Conservation (phyloP, 1,140 invertebrate species). For the Steinernema feltiae region DNA sequence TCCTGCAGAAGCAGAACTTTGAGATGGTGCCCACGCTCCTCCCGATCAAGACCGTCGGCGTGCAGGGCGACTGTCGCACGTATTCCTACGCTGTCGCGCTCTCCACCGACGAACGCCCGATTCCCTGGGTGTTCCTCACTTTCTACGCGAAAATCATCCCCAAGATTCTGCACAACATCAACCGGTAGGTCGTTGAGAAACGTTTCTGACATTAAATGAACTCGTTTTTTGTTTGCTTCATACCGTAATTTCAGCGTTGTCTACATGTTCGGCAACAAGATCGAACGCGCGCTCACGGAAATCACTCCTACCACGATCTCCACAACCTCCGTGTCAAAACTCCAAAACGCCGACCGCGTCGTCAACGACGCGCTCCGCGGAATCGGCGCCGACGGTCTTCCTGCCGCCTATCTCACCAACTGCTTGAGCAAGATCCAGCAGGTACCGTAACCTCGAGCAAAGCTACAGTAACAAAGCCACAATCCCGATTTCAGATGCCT, state of each 20-base stretch:
- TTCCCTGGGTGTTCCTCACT: constrained; percentile 81
- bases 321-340: constrained; percentile 74
- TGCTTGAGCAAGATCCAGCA: constrained; percentile 75
- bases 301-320: constrained; percentile 89
- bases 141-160: constrained; percentile 83
- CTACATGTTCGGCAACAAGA: constrained; percentile 80
- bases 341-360: constrained; percentile 69
- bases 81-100: constrained; percentile 95
- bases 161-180: constrained; percentile 86
- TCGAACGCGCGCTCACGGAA: constrained; percentile 80
- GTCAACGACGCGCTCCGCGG: constrained; percentile 46
- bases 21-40: constrained; percentile 71
- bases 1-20: constrained; percentile 19
- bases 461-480: constrained; percentile 1
- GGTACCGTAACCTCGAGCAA: constrained; percentile 61
- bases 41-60: constrained; percentile 90
- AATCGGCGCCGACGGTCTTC: constrained; percentile 28
- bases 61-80: constrained; percentile 75
- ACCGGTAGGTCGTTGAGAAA: constrained; percentile 63
- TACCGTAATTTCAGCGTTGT: constrained; percentile 60
- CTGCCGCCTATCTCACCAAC: constrained; percentile 23
- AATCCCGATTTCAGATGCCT: constrained; percentile 76
- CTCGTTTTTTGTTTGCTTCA: no score
- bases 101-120: constrained; percentile 61
- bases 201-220: constrained; percentile 13